A percentile compares a stretch with the other conserved stretches of the same genome.
phyloP scores from a whole-genome alignment of 2,797 vertebrate genomes.

The Rallus crepitans region DNA sequence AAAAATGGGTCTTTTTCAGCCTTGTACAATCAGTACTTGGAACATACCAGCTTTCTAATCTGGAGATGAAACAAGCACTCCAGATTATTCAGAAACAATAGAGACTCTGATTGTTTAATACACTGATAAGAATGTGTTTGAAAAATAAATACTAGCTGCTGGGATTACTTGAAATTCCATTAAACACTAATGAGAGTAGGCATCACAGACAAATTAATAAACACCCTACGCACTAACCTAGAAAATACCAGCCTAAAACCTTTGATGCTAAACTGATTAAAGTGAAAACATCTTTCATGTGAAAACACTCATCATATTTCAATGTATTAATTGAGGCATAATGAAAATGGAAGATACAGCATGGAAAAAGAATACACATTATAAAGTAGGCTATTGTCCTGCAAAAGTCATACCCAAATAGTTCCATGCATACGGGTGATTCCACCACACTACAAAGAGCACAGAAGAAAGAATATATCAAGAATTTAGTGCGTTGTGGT shows the following conservation, averaged over 20 bases:
- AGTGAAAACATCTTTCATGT: conserved; percentile 63
- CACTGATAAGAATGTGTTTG: conserved; percentile 57
- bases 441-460: not conserved
- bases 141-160: conserved; percentile 62
- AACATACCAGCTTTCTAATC: conserved; percentile 6
- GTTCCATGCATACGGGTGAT: not conserved
- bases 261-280: conserved; percentile 74
- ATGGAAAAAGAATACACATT: not conserved
- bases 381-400: not conserved
- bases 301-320: conserved; percentile 45
- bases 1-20: not conserved
- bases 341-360: conserved; percentile 48
- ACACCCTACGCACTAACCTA: conserved; percentile 51
- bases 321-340: conserved; percentile 60
- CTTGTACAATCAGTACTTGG: not conserved
- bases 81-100: conserved; percentile 53
- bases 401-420: not conserved
- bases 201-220: conserved; percentile 75
- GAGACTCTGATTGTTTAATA: conserved; percentile 55
- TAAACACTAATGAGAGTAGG: conserved; percentile 70
- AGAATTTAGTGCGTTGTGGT: not conserved
- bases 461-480: not conserved
- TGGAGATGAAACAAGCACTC: conserved; percentile 30
- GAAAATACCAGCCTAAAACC: conserved; percentile 64
- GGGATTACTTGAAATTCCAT: conserved; percentile 67